These are phyloP conservation scores for Heliangelus exortis DNA, from an alignment of 2,797 vertebrate species.

Conservation along the genomic window DNA sequence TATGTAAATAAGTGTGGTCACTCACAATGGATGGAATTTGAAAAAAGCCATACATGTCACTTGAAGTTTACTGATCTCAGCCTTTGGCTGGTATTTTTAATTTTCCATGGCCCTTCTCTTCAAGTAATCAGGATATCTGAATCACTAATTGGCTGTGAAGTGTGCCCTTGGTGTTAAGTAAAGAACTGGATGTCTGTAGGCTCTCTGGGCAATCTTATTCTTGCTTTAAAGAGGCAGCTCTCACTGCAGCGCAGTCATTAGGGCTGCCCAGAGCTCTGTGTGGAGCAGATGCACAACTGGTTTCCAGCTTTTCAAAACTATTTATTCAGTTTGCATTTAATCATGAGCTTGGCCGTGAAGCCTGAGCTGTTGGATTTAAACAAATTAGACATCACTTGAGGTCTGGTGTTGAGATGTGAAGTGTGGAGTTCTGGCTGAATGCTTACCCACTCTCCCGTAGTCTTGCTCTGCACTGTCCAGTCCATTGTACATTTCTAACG, in stretches of 20 bases:
- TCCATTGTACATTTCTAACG: slow-evolving; percentile 32
- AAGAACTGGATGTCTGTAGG: not conserved
- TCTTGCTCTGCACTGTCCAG: slow-evolving; percentile 45
- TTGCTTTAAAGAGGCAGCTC: not conserved
- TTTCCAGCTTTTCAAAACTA: not conserved
- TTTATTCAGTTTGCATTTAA: not conserved
- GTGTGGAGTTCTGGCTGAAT: slow-evolving; percentile 19
- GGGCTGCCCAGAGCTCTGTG: not conserved
- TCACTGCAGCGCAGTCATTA: not conserved
- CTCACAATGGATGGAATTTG: not conserved
- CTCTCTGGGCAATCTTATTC: not conserved
- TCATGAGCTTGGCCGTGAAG: not conserved
- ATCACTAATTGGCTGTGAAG: not conserved
- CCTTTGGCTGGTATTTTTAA: not conserved
- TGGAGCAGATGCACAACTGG: not conserved
- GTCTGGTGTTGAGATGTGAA: slow-evolving; percentile 28
- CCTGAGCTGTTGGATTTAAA: not conserved
- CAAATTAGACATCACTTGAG: not conserved
- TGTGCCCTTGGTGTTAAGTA: not conserved
- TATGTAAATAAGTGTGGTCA: not conserved
- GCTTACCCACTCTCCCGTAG: not conserved
- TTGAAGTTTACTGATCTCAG: not conserved
- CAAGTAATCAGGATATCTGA: not conserved
- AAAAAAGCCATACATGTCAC: not conserved
- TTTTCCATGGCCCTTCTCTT: not conserved